Conservation (phyloP, 2,797 vertebrate genomes). For the Iguana delicatissima region DNA sequence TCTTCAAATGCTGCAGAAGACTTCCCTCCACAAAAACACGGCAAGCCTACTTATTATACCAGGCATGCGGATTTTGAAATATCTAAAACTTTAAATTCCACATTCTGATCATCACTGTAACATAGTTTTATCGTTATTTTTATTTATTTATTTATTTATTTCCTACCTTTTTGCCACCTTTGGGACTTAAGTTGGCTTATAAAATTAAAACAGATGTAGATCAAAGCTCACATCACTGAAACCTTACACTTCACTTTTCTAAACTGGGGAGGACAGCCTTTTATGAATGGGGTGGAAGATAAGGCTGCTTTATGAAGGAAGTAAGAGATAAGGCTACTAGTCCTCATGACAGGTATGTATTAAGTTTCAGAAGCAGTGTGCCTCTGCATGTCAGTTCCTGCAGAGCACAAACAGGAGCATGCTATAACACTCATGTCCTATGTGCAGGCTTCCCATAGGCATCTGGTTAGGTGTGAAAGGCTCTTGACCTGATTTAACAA, state of each 20-base stretch:
- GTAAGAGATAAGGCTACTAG: no score
- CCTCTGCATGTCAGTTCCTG: neutral
- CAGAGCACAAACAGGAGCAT: neutral
- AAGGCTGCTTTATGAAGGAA: no score
- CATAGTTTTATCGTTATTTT: no score
- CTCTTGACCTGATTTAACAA: neutral
- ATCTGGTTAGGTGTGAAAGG: neutral
- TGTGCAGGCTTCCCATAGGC: neutral
- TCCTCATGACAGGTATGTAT: no score
- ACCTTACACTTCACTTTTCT: neutral
- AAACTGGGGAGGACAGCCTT: neutral
- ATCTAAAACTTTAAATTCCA: neutral
- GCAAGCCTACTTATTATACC: neutral
- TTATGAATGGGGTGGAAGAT: neutral
- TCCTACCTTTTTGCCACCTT: no score
- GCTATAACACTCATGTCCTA: neutral
- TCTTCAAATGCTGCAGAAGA: neutral
- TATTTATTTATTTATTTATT: no score
- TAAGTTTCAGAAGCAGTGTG: neutral
- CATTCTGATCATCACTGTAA: neutral
- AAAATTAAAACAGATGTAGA: no score
- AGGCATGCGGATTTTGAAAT: neutral
- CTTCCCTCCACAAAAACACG: neutral
- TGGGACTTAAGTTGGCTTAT: no score
- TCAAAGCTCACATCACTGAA: no score